Evolutionary conservation across 2,113 vertebrate genomes (phyloP).

Genomic region (Rhinichthys klamathensis): DNA sequence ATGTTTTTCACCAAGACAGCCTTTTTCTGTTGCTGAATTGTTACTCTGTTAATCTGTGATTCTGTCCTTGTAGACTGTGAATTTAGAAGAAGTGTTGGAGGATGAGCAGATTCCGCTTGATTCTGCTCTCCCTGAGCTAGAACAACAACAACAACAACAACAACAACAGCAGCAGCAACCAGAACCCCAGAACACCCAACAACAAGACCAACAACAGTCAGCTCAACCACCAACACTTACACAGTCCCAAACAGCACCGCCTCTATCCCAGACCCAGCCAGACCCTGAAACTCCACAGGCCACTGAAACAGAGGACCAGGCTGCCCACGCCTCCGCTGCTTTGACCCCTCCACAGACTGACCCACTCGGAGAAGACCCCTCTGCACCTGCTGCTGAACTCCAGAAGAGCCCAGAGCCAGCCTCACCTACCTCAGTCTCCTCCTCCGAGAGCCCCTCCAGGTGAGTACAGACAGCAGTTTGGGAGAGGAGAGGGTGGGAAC

Average conservation of each 20-base stretch:
- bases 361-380: conserved; percentile 31
- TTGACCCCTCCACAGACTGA: conserved; percentile 65
- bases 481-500: neutral
- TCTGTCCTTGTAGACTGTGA: conserved; percentile 69
- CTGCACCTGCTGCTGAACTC: conserved; percentile 44
- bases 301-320: conserved; percentile 66
- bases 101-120: conserved; percentile 55
- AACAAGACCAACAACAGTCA: conserved; percentile 57
- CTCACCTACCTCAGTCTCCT: conserved; percentile 90
- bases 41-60: neutral
- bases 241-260: conserved; percentile 48
- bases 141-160: conserved; percentile 33
- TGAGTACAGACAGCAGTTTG: conserved; percentile 66
- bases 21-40: neutral
- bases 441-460: conserved; percentile 76
- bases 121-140: conserved; percentile 60
- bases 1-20: neutral
- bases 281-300: conserved; percentile 59
- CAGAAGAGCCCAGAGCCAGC: conserved; percentile 71
- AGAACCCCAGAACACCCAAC: conserved; percentile 53
- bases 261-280: conserved; percentile 55
- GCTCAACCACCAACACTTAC: conserved; percentile 50
- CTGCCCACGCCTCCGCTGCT: conserved; percentile 58
- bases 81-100: conserved; percentile 69
- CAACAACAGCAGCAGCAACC: conserved; percentile 1